Evolutionary conservation across 2,113 vertebrate genomes (phyloP).

Genomic region (Elgaria multicarinata): DNA sequence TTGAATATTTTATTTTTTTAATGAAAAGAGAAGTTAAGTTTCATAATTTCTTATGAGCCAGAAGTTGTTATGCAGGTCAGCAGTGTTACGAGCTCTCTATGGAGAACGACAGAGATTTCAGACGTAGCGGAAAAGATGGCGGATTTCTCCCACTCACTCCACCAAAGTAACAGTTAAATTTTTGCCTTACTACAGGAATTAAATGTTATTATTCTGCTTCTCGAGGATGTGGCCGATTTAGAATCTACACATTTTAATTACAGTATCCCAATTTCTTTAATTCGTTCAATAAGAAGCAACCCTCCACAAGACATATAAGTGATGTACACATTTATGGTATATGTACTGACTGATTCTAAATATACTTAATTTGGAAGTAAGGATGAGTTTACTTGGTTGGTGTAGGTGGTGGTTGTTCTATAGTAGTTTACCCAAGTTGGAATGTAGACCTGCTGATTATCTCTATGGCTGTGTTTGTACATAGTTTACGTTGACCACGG

Average conservation of each 20-base stretch:
- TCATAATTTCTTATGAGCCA: constrained; percentile 77
- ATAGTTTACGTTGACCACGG: background rate
- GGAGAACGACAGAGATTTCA: constrained; percentile 74
- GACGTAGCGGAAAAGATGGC: constrained; percentile 63
- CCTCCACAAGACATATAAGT: background rate
- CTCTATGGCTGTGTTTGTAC: background rate
- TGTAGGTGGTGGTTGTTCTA: background rate
- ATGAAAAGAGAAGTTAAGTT: constrained; percentile 85
- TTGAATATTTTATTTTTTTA: constrained; percentile 99
- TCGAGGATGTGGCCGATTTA: constrained; percentile 17
- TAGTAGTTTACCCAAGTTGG: background rate
- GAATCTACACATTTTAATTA: constrained; percentile 2
- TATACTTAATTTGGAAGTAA: constrained; percentile 15
- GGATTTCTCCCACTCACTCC: constrained; percentile 7
- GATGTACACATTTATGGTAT: background rate
- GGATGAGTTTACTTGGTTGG: background rate
- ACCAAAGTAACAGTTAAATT: background rate
- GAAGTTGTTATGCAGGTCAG: constrained; percentile 74
- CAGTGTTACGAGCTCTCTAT: constrained; percentile 69
- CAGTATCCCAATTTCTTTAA: background rate
- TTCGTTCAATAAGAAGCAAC: background rate
- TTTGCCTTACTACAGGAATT: background rate
- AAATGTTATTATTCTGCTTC: background rate
- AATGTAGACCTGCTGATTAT: background rate
- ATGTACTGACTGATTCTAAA: background rate